Base-by-base conservation (phyloP, 35 echinoderm and acorn worm genomes). In the Holothuria glaberrima region DNA sequence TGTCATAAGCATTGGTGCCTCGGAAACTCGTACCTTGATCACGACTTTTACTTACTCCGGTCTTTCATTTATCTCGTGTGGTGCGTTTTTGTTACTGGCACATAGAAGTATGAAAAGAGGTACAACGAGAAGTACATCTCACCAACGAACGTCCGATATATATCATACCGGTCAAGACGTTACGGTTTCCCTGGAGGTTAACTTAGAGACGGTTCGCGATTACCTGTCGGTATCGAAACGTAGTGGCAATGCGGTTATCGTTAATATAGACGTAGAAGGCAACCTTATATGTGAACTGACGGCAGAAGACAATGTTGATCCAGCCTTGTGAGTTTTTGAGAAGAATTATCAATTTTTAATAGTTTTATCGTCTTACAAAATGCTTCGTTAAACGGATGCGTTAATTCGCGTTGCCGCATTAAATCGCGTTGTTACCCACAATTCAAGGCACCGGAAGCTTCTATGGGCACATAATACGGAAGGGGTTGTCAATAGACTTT, bases 141-240 rank as follows among this genome's bases (percentile, higher is more conserved):
- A 30, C 9, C 52, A 31, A 20, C 21, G 80, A 21, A 13, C n/a
- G 57, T 84, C 80, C 13, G 52, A 46, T 18, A 30, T 84, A 21
- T 84, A 61, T 25, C 57, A 84, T 61, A 84, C 41, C 34, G 80
- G 80, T 6, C 21, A 63, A 12, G 80, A 84, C 57, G 28, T 61
- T 56, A 62, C 59, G 20, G 57, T 84, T 9, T 61, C 80, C 12
- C 12, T 63, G 30, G 80, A 84, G 14, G 80, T 84, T 4, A 84
- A 84, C 80, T 3, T 84, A 18, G 80, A 84, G 16, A 84, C 80
- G 0, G 80, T 63, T 29, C n/a, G 80, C 13, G 80, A 84, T 36
- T 84, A 84, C 46, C 80, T 84, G 5, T 29, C 52, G 21, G 80
- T 84, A 0, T 84, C 80, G 25, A 84, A 84, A 61, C 80, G 80